A percentile compares a stretch with the other conserved stretches of the same genome.
These are phyloP conservation scores for Salvator merianae DNA, from an alignment of 2,113 vertebrate species.

Conservation along the genomic window DNA sequence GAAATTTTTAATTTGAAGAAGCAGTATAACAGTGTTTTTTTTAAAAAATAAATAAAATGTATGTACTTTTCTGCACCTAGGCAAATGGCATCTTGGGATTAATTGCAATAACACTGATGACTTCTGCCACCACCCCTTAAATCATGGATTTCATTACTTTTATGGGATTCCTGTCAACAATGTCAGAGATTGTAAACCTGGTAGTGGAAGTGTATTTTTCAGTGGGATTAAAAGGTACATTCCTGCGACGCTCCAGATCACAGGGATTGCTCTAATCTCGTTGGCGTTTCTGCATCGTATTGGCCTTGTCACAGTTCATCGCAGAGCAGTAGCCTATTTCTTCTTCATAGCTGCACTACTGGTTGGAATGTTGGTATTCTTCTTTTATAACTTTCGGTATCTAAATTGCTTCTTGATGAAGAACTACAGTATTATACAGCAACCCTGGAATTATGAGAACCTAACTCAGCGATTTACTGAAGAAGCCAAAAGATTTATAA, in stretches of 20 bases:
- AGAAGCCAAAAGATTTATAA: slow-evolving; percentile 79
- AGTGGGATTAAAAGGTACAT: slow-evolving; percentile 23
- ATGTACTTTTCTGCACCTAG: slow-evolving; percentile 59
- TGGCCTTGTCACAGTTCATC: slow-evolving; percentile 56
- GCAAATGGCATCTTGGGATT: slow-evolving; percentile 91
- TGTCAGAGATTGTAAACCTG: slow-evolving; percentile 84
- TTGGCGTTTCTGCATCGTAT: slow-evolving; percentile 47
- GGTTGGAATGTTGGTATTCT: slow-evolving; percentile 33
- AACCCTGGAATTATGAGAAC: slow-evolving; percentile 79
- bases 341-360: slow-evolving; percentile 21
- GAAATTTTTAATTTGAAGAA: too few species aligned
- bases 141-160: slow-evolving; percentile 87
- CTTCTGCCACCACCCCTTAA: slow-evolving; percentile 88
- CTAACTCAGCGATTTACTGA: slow-evolving; percentile 83
- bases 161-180: slow-evolving; percentile 84
- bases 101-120: slow-evolving; percentile 82
- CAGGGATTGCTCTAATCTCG: slow-evolving; percentile 51
- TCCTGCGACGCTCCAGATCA: slow-evolving; percentile 40
- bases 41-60: too few species aligned
- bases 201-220: slow-evolving; percentile 77
- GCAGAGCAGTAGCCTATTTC: slow-evolving; percentile 26
- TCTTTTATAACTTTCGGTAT: slow-evolving; percentile 73
- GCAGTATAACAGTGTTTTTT: too few species aligned
- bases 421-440: slow-evolving; percentile 76
- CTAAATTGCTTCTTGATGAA: slow-evolving; percentile 89